Evolutionary conservation across 2,113 vertebrate genomes (phyloP), one percentile per base, ranked within the genome.

Genomic region (Hydropotes inermis): DNA sequence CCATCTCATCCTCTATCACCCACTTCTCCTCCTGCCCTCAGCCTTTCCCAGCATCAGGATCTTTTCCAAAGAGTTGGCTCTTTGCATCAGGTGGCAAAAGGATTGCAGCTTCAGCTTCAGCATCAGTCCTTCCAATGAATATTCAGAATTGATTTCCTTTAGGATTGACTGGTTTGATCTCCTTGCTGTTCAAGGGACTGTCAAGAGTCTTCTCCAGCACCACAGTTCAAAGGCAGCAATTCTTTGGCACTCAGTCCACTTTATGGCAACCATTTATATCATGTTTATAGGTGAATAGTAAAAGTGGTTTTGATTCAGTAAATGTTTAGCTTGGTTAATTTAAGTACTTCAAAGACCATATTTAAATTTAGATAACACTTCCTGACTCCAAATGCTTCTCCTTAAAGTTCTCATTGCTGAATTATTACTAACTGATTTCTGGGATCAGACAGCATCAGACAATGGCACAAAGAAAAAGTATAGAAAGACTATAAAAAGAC

Each of bases 291-390:
- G 17, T 74, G 47, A 67, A 39, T 85, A 88, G 74, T 45, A 58
- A 96, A 84, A 87, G 54, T 39, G 33, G 2, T 91, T 83, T 36
- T 81, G 23, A 84, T 9, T 93, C 50, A 55, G 67, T 90, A 61
- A 25, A 54, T 52, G 76, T 91, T 97, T 47, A 76, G n/a, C 90
- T 84, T 50, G 33, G 60, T 89, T 97, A 86, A 21, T 64, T 89
- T 74, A 84, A 67, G 17, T 67, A 55, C 36, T 64, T 52, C 55
- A 33, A 74, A 52, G 91, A 84, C 8, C 23, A 30, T 89, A 33
- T 86, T 90, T 86, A 86, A 86, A 82, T 67, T 84, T 43, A 88
- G 39, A 21, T 52, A 92, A n/a, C 23, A 47, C 1, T 82, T 5
- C 2, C 27, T 84, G 61, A 92, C 45, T 88, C 43, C 17, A 81